A percentile compares a stretch with the other conserved stretches of the same genome.
Conservation (phyloP, 2,113 vertebrate species). For the Oryzias celebensis region DNA sequence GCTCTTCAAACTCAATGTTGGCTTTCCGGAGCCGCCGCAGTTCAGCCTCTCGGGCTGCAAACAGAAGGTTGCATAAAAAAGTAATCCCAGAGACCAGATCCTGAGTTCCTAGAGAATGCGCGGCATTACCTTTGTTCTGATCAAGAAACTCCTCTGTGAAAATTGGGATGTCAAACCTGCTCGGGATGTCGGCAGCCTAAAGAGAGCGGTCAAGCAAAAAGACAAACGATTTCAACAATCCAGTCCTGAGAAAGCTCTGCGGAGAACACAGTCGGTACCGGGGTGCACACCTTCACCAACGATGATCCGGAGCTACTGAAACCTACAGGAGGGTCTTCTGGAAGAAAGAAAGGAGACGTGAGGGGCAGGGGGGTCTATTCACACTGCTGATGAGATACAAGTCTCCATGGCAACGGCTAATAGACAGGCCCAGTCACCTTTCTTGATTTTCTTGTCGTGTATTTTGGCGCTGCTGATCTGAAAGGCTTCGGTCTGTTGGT, state of each 20-base stretch:
- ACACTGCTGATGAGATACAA: no score
- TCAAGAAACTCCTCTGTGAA: constrained; percentile 98
- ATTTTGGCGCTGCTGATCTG: constrained; percentile 92
- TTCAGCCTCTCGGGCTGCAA: constrained; percentile 90
- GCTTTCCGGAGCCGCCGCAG: constrained; percentile 91
- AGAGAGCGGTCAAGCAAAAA: constrained; percentile 14
- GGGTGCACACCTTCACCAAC: constrained; percentile 69
- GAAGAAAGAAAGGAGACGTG: constrained; percentile 31
- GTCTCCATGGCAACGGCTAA: no score
- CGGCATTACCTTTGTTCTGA: constrained; percentile 92
- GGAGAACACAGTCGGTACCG: background rate
- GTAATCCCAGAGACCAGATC: background rate
- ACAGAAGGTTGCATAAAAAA: background rate
- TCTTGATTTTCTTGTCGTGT: constrained; percentile 94
- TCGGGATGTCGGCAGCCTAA: constrained; percentile 82
- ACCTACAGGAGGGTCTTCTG: constrained; percentile 77
- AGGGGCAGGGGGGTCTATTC: background rate
- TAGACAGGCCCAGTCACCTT: constrained; percentile 74
- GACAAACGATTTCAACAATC: background rate
- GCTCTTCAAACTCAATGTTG: constrained; percentile 96
- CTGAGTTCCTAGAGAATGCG: background rate
- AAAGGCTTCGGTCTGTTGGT: constrained; percentile 95
- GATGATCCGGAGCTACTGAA: constrained; percentile 71
- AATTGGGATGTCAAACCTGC: constrained; percentile 91
- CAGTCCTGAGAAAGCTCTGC: background rate